A percentile compares a stretch with the other conserved stretches of the same genome.
phyloP scores from a whole-genome alignment of 2,797 vertebrate genomes.

The Acanthurus tractus region DNA sequence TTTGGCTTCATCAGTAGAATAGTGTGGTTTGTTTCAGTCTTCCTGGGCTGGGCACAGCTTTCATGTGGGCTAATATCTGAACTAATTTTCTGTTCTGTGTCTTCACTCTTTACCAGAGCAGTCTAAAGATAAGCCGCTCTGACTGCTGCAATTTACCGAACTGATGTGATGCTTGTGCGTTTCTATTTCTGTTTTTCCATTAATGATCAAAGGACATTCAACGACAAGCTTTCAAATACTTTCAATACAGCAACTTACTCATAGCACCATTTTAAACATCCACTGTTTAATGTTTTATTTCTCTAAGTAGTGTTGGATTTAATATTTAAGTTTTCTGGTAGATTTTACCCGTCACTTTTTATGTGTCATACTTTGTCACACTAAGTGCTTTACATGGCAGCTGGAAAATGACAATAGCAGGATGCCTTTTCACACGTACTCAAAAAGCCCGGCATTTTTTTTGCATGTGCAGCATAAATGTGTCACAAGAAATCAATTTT shows the following conservation, averaged over 20 bases:
- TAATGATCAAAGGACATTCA: constrained; percentile 32
- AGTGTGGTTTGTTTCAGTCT: too few relatives aligned
- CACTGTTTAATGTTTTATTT: background rate
- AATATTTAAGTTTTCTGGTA: constrained; percentile 19
- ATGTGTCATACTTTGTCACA: background rate
- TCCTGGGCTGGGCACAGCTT: too few relatives aligned
- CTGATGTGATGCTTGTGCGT: constrained; percentile 21
- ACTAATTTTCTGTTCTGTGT: constrained; percentile 13
- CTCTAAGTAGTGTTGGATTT: constrained; percentile 3
- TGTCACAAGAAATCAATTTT: constrained; percentile 36
- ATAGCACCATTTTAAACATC: constrained; percentile 2
- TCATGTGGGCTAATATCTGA: too few relatives aligned
- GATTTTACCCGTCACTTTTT: background rate
- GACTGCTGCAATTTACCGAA: constrained; percentile 20
- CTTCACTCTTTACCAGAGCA: constrained; percentile 21
- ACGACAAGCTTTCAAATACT: constrained; percentile 2
- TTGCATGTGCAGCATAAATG: constrained; percentile 60
- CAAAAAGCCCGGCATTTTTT: constrained; percentile 36
- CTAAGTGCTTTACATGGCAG: constrained; percentile 14
- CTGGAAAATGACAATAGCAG: constrained; percentile 40
- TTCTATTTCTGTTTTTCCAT: constrained; percentile 18
- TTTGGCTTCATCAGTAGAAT: too few relatives aligned
- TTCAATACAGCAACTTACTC: constrained; percentile 15
- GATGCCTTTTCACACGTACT: constrained; percentile 35
- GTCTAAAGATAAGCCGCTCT: constrained; percentile 28